Conservation (phyloP, 2,113 vertebrate species). For the Coptodon rendalli region DNA sequence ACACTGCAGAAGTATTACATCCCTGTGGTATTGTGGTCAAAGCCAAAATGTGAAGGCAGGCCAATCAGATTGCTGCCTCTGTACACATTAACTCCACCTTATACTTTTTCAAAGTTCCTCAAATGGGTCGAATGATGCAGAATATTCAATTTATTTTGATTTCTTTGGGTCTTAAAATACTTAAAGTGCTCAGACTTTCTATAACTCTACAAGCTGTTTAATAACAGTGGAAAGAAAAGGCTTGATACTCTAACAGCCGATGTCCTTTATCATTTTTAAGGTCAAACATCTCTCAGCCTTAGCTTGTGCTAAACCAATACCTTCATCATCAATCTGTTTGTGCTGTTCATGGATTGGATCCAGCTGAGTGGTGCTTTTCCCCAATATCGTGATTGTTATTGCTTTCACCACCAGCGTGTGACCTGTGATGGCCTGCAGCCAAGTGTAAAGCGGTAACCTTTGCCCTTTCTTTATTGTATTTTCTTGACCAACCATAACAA, state of each 20-base stretch:
- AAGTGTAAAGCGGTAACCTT: background rate
- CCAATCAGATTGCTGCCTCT: background rate
- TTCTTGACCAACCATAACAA: background rate
- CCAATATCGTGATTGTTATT: background rate
- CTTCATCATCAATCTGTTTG: background rate
- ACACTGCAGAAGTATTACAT: background rate
- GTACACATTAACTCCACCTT: background rate
- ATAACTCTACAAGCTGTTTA: background rate
- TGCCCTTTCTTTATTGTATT: background rate
- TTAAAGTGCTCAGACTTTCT: background rate
- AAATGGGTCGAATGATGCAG: background rate
- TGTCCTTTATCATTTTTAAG: background rate
- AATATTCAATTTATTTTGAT: background rate
- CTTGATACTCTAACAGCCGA: background rate
- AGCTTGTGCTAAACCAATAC: background rate
- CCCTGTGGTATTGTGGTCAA: background rate
- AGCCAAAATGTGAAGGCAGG: background rate
- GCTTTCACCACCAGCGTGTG: background rate
- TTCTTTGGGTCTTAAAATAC: background rate
- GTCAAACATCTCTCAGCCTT: background rate
- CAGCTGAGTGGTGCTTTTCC: background rate
- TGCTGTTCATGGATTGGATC: background rate
- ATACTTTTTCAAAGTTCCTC: background rate
- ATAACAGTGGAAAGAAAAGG: background rate
- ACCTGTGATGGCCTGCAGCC: background rate